Conservation (phyloP, 2,888 invertebrate species). For the Temnothorax rugatulus region DNA sequence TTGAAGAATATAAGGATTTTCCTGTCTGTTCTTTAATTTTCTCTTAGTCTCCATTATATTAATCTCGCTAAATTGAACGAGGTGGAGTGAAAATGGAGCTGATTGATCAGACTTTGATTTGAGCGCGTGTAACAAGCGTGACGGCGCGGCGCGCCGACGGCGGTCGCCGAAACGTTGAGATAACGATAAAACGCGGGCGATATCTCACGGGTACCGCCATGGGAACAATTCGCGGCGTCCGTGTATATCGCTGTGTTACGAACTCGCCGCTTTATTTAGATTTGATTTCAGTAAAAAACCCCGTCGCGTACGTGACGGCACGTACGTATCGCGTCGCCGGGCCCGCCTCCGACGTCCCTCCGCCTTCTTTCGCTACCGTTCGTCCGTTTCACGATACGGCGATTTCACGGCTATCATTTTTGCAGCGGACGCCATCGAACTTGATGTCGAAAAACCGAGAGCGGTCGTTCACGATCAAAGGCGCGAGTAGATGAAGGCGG, state of each 20-base stretch:
- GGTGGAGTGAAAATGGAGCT: background rate
- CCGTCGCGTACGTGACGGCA: slow-evolving; percentile 82
- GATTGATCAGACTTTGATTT: background rate
- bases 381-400: slow-evolving; percentile 1
- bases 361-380: slow-evolving; percentile 28
- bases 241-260: slow-evolving; percentile 61
- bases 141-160: slow-evolving; percentile 14
- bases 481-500: background rate
- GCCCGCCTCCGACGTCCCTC: slow-evolving; percentile 61
- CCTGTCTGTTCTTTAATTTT: background rate
- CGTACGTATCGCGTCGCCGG: slow-evolving; percentile 60
- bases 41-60: background rate
- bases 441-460: background rate
- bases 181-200: slow-evolving; percentile 55
- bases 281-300: slow-evolving; percentile 80
- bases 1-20: background rate
- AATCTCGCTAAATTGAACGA: background rate
- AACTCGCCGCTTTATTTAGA: slow-evolving; percentile 80
- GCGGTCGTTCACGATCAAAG: background rate
- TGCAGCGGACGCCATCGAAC: slow-evolving; percentile 5
- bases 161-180: slow-evolving; percentile 53
- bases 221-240: slow-evolving; percentile 73
- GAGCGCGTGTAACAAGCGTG: slow-evolving; percentile 5
- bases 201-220: slow-evolving; percentile 71
- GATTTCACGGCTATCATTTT: slow-evolving; percentile 46